phyloP scores from a whole-genome alignment of 1,140 invertebrate species.

The Drosophila carrolli region DNA sequence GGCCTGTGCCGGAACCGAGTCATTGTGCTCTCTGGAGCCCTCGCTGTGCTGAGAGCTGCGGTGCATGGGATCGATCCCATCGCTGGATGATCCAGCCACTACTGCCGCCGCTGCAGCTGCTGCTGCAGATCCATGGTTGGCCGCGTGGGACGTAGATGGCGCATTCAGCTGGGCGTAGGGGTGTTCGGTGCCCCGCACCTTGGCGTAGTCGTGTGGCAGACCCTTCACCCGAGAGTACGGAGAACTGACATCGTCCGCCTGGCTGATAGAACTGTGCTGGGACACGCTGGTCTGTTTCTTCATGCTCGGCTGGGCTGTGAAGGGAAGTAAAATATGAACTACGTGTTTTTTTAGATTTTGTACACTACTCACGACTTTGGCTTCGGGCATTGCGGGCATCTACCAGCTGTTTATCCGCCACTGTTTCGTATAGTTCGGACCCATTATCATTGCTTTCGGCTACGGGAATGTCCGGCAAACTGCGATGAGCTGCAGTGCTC shows the following conservation, averaged over 20 bases:
- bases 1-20: conserved; percentile 50
- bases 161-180: conserved; percentile 89
- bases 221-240: conserved; percentile 87
- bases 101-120: conserved; percentile 46
- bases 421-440: conserved; percentile 89
- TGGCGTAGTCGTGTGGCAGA: conserved; percentile 86
- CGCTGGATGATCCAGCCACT: conserved; percentile 19
- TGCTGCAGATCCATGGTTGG: conserved; percentile 36
- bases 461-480: conserved; percentile 88
- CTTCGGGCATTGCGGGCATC: conserved; percentile 70
- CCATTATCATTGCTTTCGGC: conserved; percentile 86
- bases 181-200: conserved; percentile 86
- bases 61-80: conserved; percentile 51
- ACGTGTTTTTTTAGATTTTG: not conserved
- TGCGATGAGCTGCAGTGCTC: conserved; percentile 86
- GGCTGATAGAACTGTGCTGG: conserved; percentile 87
- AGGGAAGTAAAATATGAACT: not conserved
- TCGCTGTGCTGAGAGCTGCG: conserved; percentile 62
- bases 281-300: conserved; percentile 85
- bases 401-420: conserved; percentile 86
- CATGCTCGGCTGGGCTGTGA: conserved; percentile 70
- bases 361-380: conserved; percentile 73
- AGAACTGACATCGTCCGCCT: conserved; percentile 86
- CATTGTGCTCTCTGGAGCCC: conserved; percentile 56
- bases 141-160: conserved; percentile 64